These are phyloP conservation scores for Trachemys scripta DNA, from an alignment of 2,113 vertebrate genomes.

Conservation along the genomic window DNA sequence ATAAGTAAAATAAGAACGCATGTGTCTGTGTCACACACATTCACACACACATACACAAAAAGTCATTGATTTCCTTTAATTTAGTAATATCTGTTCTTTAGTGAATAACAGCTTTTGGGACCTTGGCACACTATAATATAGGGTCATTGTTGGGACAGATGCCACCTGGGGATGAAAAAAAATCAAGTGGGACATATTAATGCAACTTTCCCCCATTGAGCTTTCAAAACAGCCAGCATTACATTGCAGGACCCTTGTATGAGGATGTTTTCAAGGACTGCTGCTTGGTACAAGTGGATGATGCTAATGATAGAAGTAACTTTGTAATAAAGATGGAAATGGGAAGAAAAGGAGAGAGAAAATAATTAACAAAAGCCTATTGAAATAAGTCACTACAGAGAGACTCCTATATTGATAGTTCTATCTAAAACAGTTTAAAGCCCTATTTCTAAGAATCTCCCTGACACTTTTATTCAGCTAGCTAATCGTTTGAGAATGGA, in stretches of 20 bases:
- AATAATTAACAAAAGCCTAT: background rate
- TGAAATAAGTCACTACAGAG: background rate
- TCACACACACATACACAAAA: background rate
- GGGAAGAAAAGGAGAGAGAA: background rate
- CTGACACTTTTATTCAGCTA: background rate
- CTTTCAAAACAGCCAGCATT: background rate
- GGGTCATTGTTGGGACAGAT: background rate
- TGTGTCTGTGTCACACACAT: background rate
- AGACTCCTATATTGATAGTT: background rate
- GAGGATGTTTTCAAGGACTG: background rate
- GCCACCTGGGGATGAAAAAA: background rate
- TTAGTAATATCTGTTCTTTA: background rate
- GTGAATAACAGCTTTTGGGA: background rate
- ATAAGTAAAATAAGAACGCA: background rate
- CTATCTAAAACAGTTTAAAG: background rate
- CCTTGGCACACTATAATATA: background rate
- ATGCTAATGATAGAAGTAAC: background rate
- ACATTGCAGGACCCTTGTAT: background rate
- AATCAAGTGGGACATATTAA: background rate
- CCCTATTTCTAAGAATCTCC: accelerated
- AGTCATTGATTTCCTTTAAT: background rate
- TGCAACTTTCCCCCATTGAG: background rate
- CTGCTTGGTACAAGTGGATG: background rate
- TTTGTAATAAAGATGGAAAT: background rate
- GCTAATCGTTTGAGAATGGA: background rate